Percentiles rank a stretch among this genome's conserved stretches.
phyloP scores from a whole-genome alignment of 2,888 invertebrate species.

The Sphaerophoria rueppellii region DNA sequence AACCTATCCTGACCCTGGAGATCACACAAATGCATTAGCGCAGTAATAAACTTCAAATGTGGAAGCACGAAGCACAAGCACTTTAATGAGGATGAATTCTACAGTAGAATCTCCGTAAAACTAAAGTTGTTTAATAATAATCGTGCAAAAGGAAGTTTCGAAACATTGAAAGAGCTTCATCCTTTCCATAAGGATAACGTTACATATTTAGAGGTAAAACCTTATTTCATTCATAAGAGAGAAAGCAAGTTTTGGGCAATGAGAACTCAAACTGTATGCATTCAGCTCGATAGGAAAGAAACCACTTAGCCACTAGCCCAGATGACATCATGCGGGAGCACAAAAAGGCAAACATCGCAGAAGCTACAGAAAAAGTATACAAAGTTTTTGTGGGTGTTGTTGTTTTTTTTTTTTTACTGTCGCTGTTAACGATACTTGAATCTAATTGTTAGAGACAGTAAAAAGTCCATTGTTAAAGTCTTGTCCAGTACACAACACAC shows the following conservation, averaged over 20 bases:
- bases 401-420: too few species aligned
- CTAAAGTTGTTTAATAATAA: too few species aligned
- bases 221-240: background rate
- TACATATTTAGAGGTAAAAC: background rate
- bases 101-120: background rate
- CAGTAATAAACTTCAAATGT: conserved; percentile 27
- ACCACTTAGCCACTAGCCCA: conserved; percentile 40
- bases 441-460: conserved; percentile 47
- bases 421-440: conserved; percentile 45
- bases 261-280: conserved; percentile 1
- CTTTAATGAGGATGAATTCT: conserved; percentile 49
- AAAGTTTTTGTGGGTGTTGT: background rate
- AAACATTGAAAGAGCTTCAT: too few species aligned
- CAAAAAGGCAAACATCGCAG: conserved; percentile 1
- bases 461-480: conserved; percentile 59
- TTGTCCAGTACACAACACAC: conserved; percentile 51
- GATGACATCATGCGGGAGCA: conserved; percentile 59
- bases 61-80: conserved; percentile 30
- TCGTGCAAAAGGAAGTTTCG: background rate
- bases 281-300: background rate
- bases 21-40: conserved; percentile 55
- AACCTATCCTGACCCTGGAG: conserved; percentile 48
- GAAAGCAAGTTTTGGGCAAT: background rate
- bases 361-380: conserved; percentile 29
- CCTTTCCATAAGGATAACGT: too few species aligned